These are phyloP conservation scores for Brachionus calyciflorus DNA, from an alignment of 1,140 invertebrate species.

Conservation along the genomic window DNA sequence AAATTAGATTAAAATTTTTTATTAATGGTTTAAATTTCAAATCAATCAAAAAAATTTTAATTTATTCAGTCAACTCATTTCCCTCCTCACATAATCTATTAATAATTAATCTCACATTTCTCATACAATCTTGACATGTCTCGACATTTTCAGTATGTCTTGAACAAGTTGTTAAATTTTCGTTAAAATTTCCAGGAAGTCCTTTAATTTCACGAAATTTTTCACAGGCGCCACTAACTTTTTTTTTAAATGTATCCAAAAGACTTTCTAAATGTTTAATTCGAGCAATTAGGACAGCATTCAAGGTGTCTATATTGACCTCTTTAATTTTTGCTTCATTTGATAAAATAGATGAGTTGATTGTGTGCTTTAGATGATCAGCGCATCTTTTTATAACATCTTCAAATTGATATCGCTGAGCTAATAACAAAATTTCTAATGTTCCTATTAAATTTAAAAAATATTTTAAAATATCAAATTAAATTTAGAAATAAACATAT, in stretches of 20 bases:
- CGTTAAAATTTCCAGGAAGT: slow-evolving; percentile 38
- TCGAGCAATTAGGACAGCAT: slow-evolving; percentile 21
- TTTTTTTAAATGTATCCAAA: slow-evolving; percentile 41
- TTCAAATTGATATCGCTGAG: slow-evolving; percentile 43
- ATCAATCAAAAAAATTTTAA: not conserved
- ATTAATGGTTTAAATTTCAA: not conserved
- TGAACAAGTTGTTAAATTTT: slow-evolving; percentile 2
- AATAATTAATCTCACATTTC: slow-evolving; percentile 41
- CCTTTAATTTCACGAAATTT: slow-evolving; percentile 46
- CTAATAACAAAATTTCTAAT: slow-evolving; percentile 33
- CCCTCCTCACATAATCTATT: slow-evolving; percentile 45
- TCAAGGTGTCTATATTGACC: slow-evolving; percentile 19
- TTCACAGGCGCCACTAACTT: slow-evolving; percentile 37
- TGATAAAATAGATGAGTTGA: slow-evolving; percentile 17
- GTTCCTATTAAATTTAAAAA: slow-evolving; percentile 4
- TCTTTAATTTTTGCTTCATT: slow-evolving; percentile 43
- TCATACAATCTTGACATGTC: slow-evolving; percentile 44
- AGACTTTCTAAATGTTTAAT: slow-evolving; percentile 42
- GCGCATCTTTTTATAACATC: slow-evolving; percentile 42
- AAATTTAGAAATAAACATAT: not conserved
- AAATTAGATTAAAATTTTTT: not conserved
- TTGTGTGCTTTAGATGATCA: slow-evolving; percentile 46
- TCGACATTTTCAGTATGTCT: slow-evolving; percentile 19
- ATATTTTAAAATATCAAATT: not conserved
- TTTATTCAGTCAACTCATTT: slow-evolving; percentile 39